A percentile compares a stretch with the other conserved stretches of the same genome.
Conservation (phyloP, 1,140 invertebrate species). For the Zaprionus gabonicus region DNA sequence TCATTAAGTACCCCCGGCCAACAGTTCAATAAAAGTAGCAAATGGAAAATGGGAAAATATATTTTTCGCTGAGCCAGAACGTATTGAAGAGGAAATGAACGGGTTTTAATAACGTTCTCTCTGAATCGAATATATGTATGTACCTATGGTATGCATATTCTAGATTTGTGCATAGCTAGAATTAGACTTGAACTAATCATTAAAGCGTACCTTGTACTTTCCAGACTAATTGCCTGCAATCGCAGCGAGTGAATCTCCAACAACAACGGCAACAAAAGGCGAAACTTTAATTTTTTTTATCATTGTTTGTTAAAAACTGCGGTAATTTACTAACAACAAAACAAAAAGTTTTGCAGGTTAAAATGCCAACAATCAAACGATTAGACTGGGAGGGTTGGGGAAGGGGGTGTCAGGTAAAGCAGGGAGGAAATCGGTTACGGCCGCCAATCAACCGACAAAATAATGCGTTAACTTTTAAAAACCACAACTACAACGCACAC, state of each 20-base stretch:
- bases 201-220: constrained; percentile 30
- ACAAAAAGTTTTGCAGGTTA: constrained; percentile 47
- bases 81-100: constrained; percentile 7
- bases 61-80: constrained; percentile 2
- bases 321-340: constrained; percentile 77
- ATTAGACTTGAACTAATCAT: constrained; percentile 13
- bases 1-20: constrained; percentile 39
- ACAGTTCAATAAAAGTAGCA: constrained; percentile 37
- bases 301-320: constrained; percentile 78
- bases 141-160: background rate
- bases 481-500: constrained; percentile 64
- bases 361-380: constrained; percentile 53
- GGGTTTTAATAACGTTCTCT: background rate
- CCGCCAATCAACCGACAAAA: constrained; percentile 76
- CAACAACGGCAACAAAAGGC: constrained; percentile 40
- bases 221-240: constrained; percentile 73
- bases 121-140: background rate
- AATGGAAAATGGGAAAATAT: constrained; percentile 9
- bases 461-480: constrained; percentile 81
- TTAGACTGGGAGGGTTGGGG: constrained; percentile 19
- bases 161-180: background rate
- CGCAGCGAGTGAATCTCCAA: constrained; percentile 18
- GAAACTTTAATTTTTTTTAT: constrained; percentile 77
- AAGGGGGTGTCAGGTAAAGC: background rate
- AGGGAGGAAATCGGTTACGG: background rate